Evolutionary conservation across 1,140 invertebrate species (phyloP).

Genomic region (Drosophila cardini): DNA sequence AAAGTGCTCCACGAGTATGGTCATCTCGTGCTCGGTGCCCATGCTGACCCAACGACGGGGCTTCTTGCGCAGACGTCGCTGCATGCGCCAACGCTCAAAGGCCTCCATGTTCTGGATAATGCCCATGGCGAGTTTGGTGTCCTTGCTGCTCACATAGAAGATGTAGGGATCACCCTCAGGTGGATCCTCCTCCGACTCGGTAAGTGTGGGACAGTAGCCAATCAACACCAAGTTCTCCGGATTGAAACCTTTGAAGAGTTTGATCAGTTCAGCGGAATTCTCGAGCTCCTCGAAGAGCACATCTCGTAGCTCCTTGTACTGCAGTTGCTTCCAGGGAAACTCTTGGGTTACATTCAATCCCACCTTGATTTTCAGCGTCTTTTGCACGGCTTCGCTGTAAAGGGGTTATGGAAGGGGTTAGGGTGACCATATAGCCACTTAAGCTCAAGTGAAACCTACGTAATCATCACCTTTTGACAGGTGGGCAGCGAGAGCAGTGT

Average conservation of each 20-base stretch:
- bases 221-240: constrained; percentile 87
- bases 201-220: constrained; percentile 88
- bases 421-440: neutral
- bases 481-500: constrained; percentile 58
- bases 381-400: constrained; percentile 72
- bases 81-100: constrained; percentile 87
- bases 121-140: constrained; percentile 85
- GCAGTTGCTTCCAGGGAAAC: constrained; percentile 89
- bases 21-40: constrained; percentile 88
- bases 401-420: neutral
- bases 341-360: constrained; percentile 88
- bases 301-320: constrained; percentile 88
- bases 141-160: constrained; percentile 85
- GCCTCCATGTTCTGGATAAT: constrained; percentile 86
- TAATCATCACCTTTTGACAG: constrained; percentile 75
- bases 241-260: constrained; percentile 85
- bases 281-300: constrained; percentile 85
- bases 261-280: constrained; percentile 84
- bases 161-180: constrained; percentile 87
- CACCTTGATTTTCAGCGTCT: constrained; percentile 85
- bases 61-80: constrained; percentile 88
- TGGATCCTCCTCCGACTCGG: constrained; percentile 88
- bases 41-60: constrained; percentile 87
- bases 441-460: constrained; percentile 43
- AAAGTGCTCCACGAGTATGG: constrained; percentile 85